phyloP scores from a whole-genome alignment of 2,888 invertebrate genomes.

The Chalcosyrphus nemorum region DNA sequence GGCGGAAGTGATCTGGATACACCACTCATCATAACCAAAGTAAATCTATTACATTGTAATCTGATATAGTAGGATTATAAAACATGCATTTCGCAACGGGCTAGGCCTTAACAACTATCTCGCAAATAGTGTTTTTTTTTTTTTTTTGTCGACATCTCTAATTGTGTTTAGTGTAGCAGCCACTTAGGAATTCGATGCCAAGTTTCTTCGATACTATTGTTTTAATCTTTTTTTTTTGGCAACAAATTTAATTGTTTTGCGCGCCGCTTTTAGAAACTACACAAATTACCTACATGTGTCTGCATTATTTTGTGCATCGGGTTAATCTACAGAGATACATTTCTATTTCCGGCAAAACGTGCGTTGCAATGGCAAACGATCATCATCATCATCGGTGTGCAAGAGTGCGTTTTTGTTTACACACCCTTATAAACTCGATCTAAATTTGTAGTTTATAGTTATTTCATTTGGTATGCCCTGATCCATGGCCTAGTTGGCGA shows the following conservation, averaged over 20 bases:
- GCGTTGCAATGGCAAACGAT: constrained; percentile 47
- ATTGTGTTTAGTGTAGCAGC: constrained; percentile 50
- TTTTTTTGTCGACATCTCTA: constrained; percentile 18
- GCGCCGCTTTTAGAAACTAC: constrained; percentile 44
- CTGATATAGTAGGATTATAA: constrained; percentile 48
- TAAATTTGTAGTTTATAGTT: constrained; percentile 52
- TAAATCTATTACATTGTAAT: constrained; percentile 82
- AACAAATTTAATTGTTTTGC: constrained; percentile 58
- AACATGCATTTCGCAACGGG: constrained; percentile 53
- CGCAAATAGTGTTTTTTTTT: constrained; percentile 22
- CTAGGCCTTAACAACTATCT: constrained; percentile 21
- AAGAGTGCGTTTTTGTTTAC: constrained; percentile 71
- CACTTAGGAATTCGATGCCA: constrained; percentile 49
- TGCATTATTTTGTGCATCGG: constrained; percentile 74
- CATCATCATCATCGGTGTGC: no score
- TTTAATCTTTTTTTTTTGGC: constrained; percentile 50
- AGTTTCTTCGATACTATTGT: constrained; percentile 64
- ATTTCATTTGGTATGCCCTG: constrained; percentile 61
- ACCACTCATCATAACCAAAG: constrained; percentile 94
- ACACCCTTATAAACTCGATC: constrained; percentile 36
- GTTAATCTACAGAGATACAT: constrained; percentile 65
- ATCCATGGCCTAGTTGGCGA: constrained; percentile 73
- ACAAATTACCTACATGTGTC: constrained; percentile 39
- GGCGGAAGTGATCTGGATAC: constrained; percentile 93
- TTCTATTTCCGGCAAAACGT: constrained; percentile 72